Evolutionary conservation across 2,113 vertebrate species (phyloP).

Genomic region (Rallus limicola): DNA sequence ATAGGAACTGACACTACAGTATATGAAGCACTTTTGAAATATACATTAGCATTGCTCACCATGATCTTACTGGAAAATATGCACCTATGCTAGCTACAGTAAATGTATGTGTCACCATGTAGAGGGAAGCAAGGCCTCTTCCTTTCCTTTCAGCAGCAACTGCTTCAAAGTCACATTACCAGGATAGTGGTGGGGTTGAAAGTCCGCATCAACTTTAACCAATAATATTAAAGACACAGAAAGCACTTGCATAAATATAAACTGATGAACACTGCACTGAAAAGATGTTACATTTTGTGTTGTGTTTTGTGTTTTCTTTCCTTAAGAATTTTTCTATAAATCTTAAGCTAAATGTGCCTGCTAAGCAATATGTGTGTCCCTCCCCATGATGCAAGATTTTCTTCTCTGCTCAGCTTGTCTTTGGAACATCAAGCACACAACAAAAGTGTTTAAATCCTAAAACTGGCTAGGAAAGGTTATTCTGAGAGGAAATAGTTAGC

Average conservation of each 20-base stretch:
- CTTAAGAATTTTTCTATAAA: not conserved
- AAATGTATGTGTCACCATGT: not conserved
- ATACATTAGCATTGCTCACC: not conserved
- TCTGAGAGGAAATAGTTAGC: not conserved
- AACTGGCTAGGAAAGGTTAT: not conserved
- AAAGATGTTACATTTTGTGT: not conserved
- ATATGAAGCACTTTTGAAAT: not conserved
- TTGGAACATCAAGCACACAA: not conserved
- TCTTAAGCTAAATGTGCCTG: not conserved
- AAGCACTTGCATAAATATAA: not conserved
- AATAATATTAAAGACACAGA: not conserved
- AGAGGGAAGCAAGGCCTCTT: not conserved
- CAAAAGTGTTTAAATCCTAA: not conserved
- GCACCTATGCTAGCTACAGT: not conserved
- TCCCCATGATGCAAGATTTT: not conserved
- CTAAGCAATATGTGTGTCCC: not conserved
- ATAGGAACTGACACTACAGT: not conserved
- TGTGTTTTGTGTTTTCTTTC: not conserved
- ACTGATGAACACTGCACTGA: not conserved
- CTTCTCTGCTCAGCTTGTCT: not conserved
- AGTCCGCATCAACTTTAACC: not conserved
- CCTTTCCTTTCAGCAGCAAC: not conserved
- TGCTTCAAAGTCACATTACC: not conserved
- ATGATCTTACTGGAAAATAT: not conserved
- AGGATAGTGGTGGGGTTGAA: not conserved